These are phyloP conservation scores for Halesus radiatus DNA, from an alignment of 1,140 invertebrate species.

Conservation along the genomic window DNA sequence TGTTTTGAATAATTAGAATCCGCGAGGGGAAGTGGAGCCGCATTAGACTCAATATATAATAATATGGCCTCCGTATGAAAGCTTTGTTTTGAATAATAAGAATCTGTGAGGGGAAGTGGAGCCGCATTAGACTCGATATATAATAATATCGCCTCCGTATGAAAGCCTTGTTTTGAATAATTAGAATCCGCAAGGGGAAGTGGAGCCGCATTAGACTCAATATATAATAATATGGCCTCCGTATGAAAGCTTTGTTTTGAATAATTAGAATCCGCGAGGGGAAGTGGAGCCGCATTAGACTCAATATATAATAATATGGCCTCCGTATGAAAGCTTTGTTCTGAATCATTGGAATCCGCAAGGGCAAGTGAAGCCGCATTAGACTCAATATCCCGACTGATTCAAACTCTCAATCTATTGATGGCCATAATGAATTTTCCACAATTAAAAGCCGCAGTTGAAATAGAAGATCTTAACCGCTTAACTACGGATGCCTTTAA, in stretches of 20 bases:
- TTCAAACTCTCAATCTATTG: no score
- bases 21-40: background rate
- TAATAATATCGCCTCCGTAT: background rate
- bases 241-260: background rate
- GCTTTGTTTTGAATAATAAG: background rate
- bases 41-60: background rate
- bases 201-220: background rate
- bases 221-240: background rate
- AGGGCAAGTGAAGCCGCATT: no score
- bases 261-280: background rate
- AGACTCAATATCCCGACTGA: no score
- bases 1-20: background rate
- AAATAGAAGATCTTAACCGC: no score
- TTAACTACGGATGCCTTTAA: no score
- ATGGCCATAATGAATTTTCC: no score
- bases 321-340: background rate
- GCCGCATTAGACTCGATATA: background rate
- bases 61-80: background rate
- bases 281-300: background rate
- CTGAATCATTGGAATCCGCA: no score
- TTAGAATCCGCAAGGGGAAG: background rate
- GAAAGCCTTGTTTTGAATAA: background rate
- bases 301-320: background rate
- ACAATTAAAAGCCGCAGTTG: no score
- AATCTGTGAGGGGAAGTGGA: background rate